phyloP scores from a whole-genome alignment of 2,113 vertebrate species.

The Typhlomys cinereus region DNA sequence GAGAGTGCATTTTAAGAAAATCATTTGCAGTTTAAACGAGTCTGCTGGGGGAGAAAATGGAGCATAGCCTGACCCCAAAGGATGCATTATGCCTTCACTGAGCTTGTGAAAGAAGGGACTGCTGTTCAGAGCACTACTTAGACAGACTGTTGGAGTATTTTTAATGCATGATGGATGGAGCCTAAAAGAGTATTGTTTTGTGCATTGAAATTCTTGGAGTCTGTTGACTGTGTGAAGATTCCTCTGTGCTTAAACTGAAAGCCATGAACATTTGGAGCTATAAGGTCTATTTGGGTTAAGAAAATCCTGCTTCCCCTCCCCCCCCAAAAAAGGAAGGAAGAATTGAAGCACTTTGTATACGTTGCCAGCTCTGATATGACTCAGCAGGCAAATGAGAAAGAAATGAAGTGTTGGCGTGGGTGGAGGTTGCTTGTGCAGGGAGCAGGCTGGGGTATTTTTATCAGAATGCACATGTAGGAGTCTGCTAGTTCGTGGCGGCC shows the following conservation, averaged over 20 bases:
- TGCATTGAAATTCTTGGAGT: not conserved
- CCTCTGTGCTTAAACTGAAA: not conserved
- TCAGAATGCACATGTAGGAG: conserved; percentile 63
- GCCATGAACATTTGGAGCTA: not conserved
- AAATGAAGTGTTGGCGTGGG: conserved; percentile 65
- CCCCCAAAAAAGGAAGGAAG: not conserved
- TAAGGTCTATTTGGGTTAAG: conserved; percentile 39
- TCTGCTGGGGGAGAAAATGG: not conserved
- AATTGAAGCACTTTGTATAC: conserved; percentile 67
- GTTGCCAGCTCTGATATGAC: conserved; percentile 66
- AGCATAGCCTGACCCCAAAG: conserved; percentile 55
- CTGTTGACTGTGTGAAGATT: conserved; percentile 4
- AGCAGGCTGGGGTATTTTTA: conserved; percentile 75
- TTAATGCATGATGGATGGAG: conserved; percentile 62
- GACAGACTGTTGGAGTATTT: conserved; percentile 59
- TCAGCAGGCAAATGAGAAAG: conserved; percentile 72
- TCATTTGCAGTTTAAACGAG: conserved; percentile 48
- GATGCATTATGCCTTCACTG: conserved; percentile 41
- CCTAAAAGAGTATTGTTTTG: conserved; percentile 34
- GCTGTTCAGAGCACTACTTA: conserved; percentile 59
- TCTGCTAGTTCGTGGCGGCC: conserved; percentile 37
- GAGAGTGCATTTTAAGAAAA: conserved; percentile 41
- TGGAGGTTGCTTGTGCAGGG: conserved; percentile 50
- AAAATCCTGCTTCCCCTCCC: too few relatives aligned
- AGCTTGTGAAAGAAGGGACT: conserved; percentile 18